Base-by-base conservation (phyloP, 2,797 vertebrate species). In the Chelidonichthys spinosus region DNA sequence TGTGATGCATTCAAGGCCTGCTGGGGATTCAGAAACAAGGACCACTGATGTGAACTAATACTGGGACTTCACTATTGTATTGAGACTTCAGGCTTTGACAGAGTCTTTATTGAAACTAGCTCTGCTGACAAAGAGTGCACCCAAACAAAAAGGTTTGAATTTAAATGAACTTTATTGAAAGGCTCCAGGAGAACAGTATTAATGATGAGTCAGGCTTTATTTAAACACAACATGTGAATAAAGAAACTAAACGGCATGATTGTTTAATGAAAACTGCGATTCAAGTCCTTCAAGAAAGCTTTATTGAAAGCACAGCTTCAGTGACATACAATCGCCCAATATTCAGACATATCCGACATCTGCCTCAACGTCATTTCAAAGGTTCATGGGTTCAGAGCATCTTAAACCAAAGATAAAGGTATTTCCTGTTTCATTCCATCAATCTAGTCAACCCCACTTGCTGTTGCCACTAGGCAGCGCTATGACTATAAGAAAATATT, bases 121-220 rank as follows among this genome's bases (percentile, higher is more conserved):
- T 49, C 6, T 0, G 13, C 25, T 11, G 8, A 65, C 78, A 70
- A 74, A 44, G 58, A 32, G 32, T 1, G 5, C n/a, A n/a, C 3
- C 35, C 2, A 14, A 58, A 81, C 75, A 76, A 76, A 72, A 61
- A 25, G 35, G 5, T 33, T 33, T 44, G 59, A 69, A 83, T 79
- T 75, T 63, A 69, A 83, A 79, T 72, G 8, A 71, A 64, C 69
- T 70, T 63, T 69, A 74, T 70, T 74, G 69, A 85, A 79, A 79
- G 63, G 42, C 33, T 56, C 0, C 0, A 53, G 49, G 66, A 64
- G 62, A 79, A 69, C 83, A 62, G 72, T 60, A 72, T 72, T 75
- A 65, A 68, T 68, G 66, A 72, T 46, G 37, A 74, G 52, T 46
- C 32, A 3, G 49, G 36, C 58, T 81, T 72, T 72, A 75, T 84